Conservation (phyloP, 1,140 invertebrate species). For the Brachionus calyciflorus region DNA sequence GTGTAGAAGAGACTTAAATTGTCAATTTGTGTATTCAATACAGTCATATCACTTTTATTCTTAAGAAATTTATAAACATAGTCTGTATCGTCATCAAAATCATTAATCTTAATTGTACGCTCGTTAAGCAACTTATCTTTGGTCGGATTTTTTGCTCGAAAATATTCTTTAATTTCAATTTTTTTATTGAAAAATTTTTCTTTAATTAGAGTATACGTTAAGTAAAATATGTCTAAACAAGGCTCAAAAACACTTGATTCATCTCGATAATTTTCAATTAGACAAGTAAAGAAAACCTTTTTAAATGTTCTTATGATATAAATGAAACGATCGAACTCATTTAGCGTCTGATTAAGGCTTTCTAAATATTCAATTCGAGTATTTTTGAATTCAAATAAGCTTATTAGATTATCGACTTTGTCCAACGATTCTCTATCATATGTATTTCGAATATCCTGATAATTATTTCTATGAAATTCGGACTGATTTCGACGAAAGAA, state of each 20-base stretch:
- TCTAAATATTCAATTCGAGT: background rate
- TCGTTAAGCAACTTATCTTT: background rate
- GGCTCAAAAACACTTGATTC: constrained; percentile 6
- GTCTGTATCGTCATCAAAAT: constrained; percentile 1
- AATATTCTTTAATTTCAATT: background rate
- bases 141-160: constrained; percentile 1
- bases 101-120: background rate
- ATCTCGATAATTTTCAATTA: background rate
- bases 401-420: background rate
- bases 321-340: background rate
- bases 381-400: background rate
- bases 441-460: background rate
- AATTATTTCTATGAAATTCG: background rate
- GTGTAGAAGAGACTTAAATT: constrained; percentile 3
- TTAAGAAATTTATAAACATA: background rate
- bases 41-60: background rate
- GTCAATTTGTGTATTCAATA: background rate
- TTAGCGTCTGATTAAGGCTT: background rate
- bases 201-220: background rate
- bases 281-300: background rate
- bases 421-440: background rate
- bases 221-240: background rate
- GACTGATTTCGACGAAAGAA: background rate
- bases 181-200: background rate
- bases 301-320: background rate